Evolutionary conservation across 2,888 invertebrate genomes (phyloP).

Genomic region (Rhagium mordax): DNA sequence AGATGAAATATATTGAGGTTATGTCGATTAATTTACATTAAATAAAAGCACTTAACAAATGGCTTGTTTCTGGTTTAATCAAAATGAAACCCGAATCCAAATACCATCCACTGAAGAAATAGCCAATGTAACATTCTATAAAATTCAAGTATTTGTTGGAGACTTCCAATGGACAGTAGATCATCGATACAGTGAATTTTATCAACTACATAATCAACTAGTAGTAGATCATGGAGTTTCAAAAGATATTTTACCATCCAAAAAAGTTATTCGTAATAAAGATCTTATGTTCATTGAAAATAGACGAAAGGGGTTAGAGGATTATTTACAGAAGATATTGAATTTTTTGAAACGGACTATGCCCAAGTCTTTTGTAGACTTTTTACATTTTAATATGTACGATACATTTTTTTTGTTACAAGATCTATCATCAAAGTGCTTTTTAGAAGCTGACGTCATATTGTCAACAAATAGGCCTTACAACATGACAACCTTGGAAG

Average conservation of each 20-base stretch:
- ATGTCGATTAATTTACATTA: not conserved
- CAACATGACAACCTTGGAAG: conserved; percentile 86
- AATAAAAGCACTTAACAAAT: conserved; percentile 67
- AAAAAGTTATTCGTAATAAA: conserved; percentile 93
- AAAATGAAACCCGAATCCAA: conserved; percentile 77
- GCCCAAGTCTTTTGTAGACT: conserved; percentile 86
- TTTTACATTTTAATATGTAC: conserved; percentile 91
- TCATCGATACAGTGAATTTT: conserved; percentile 93
- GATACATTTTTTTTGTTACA: conserved; percentile 91
- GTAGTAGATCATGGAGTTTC: conserved; percentile 85
- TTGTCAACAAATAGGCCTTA: conserved; percentile 76
- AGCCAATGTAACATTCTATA: conserved; percentile 81
- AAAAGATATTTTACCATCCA: conserved; percentile 91
- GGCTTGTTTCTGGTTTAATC: conserved; percentile 83
- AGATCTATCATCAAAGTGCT: conserved; percentile 85
- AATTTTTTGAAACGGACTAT: conserved; percentile 83
- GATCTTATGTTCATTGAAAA: conserved; percentile 90
- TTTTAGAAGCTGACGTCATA: conserved; percentile 80
- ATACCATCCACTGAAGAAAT: conserved; percentile 78
- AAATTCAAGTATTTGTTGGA: conserved; percentile 80
- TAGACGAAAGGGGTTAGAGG: conserved; percentile 84
- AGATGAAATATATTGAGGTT: no score
- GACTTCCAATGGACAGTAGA: conserved; percentile 86
- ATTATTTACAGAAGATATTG: conserved; percentile 85
- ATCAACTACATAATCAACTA: conserved; percentile 88